Evolutionary conservation across 2,888 invertebrate genomes (phyloP), one percentile per base, ranked within the genome.

Genomic region (Clanis bilineata): DNA sequence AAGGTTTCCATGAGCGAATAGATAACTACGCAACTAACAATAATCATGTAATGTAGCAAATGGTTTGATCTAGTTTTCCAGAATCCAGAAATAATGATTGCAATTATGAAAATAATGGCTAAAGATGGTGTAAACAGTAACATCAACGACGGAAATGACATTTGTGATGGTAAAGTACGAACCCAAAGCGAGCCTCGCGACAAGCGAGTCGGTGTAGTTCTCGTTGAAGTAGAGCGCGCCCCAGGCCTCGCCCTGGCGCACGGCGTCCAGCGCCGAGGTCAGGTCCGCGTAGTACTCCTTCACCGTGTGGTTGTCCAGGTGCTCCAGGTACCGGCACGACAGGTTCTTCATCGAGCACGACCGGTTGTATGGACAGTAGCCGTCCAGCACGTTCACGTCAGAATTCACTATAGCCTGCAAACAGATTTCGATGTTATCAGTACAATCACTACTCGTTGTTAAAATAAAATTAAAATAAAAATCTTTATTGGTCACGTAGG

Each of bases 161-260:
- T n/a, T n/a, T n/a, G 21, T 18, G 9, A 18, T 45, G 2, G 1
- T 15, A n/a, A 43, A 43, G 4, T 15, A 61, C 65, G 64, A 56
- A 77, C 79, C 77, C 65, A 97, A 86, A 28, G 95, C 95, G 86
- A 97, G 94, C 68, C 97, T 93, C 0, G 97, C 97, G 0, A 97
- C 95, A 32, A 98, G 93, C 0, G 97, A 96, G 65, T 96, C 96
- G 0, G 98, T 97, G 73, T 98, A 98, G 80, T 98, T 98, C 74
- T 96, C 95, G 23, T 97, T 96, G 76, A 98, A 97, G 79, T 96
- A 96, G 5, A 98, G 83, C 7, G 96, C 96, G 1, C 98, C 98
- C 98, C 98, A 98, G 0, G 96, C 96, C 23, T 96, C 92, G 0
- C 98, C 98, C 1, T 85, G 85, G 38, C 93, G 88, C 0, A 98